Evolutionary conservation across 2,113 vertebrate species (phyloP).

Genomic region (Microtus oregoni): DNA sequence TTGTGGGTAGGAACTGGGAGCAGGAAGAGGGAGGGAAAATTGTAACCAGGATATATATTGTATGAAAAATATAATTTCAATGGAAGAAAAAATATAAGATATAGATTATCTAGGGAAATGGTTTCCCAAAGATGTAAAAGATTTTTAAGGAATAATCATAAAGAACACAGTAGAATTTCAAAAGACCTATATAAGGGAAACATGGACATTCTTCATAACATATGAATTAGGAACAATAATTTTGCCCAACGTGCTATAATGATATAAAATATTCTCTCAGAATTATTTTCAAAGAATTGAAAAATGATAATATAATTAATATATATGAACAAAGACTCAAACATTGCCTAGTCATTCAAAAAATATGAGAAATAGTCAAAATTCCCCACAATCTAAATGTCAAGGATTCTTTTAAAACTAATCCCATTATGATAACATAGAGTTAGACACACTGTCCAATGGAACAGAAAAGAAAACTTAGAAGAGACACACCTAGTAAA

Average conservation of each 20-base stretch:
- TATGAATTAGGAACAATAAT: background rate
- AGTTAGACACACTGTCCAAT: background rate
- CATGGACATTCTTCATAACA: background rate
- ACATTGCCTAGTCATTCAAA: background rate
- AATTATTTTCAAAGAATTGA: constrained; percentile 4
- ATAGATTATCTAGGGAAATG: background rate
- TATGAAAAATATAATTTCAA: background rate
- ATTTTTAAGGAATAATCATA: background rate
- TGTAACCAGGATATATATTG: background rate
- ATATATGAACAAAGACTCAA: background rate
- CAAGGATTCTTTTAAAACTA: constrained; percentile 12
- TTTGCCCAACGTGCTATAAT: background rate
- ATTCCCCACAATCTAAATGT: background rate
- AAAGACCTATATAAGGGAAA: constrained; percentile 1
- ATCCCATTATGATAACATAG: background rate
- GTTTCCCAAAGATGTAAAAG: background rate
- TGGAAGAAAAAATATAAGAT: background rate
- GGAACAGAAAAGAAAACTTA: background rate
- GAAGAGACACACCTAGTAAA: background rate
- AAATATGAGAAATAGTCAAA: constrained; percentile 19
- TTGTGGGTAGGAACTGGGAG: background rate
- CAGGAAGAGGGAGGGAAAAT: background rate
- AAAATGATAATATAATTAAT: constrained; percentile 44
- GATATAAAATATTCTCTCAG: background rate
- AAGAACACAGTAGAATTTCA: background rate